A percentile compares a stretch with the other conserved stretches of the same genome.
Evolutionary conservation across 2,113 vertebrate species (phyloP).

Genomic region (Galbula dea): DNA sequence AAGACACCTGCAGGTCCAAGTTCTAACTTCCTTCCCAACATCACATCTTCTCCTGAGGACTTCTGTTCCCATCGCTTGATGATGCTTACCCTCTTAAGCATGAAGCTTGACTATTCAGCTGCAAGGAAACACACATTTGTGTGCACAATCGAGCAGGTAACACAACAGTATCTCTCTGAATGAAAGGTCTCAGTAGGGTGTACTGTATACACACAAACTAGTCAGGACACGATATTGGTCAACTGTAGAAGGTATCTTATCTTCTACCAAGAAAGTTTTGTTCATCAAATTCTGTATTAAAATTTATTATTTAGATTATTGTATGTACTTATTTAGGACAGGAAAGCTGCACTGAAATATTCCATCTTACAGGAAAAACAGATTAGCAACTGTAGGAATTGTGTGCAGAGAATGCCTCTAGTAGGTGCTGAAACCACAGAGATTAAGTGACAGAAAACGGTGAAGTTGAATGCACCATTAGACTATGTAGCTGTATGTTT

Average conservation of each 20-base stretch:
- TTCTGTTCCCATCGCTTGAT: neutral
- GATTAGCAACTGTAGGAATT: neutral
- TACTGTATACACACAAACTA: neutral
- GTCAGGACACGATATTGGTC: neutral
- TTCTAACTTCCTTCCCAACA: neutral
- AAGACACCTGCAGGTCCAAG: constrained; percentile 30
- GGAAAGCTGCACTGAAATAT: neutral
- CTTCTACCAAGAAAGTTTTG: neutral
- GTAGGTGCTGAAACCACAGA: neutral
- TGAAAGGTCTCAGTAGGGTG: neutral
- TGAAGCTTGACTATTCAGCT: constrained; percentile 29
- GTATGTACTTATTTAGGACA: neutral
- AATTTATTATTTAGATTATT: neutral
- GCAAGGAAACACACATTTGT: constrained; percentile 24
- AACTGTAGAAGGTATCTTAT: neutral
- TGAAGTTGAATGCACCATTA: neutral
- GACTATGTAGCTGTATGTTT: neutral
- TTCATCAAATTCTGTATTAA: neutral
- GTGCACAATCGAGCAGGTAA: neutral
- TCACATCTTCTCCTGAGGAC: constrained; percentile 20
- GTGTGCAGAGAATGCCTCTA: neutral
- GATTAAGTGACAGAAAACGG: neutral
- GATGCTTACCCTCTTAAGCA: constrained; percentile 23
- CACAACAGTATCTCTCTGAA: neutral
- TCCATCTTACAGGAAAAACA: neutral